Evolutionary conservation across 2,888 invertebrate genomes (phyloP), one percentile per base, ranked within the genome.

Genomic region (Cartodere bifasciata): DNA sequence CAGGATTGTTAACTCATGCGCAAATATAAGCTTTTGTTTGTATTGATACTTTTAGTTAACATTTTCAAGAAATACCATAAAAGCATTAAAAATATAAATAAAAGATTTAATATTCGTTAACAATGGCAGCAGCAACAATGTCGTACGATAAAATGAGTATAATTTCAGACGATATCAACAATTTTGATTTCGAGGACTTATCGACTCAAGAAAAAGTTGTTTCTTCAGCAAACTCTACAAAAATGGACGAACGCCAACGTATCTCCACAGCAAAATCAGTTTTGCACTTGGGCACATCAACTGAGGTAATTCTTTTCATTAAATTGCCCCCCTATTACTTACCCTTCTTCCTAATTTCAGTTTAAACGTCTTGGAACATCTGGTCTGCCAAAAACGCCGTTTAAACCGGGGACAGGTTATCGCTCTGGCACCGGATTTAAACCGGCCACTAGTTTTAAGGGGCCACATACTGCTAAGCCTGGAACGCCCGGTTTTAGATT

Each of bases 221-320:
- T n/a, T n/a, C n/a, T n/a, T n/a, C n/a, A n/a, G n/a, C n/a, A n/a
- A n/a, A n/a, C n/a, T n/a, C n/a, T n/a, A n/a, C n/a, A n/a, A 12
- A 35, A 43, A 36, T 40, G 12, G 22, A 41, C 15, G 47, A 48
- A 13, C 46, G 48, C 40, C 31, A 43, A 15, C 40, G 53, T 31
- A 30, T 53, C 28, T 48, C 52, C 6, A 53, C 64, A 16, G 61
- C 65, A 7, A 68, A 65, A 46, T 65, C 67, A 13, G 62, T 66
- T 6, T 66, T 68, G 64, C 60, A 69, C 36, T 53, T 70, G 24
- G 68, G 68, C 37, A 67, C 70, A 21, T 61, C 69, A 11, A 63
- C 65, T 13, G 68, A 68, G 45, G 70, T 70, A 57, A 55, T 53
- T n/a, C n/a, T n/a, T n/a, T 50, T 17, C 28, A 14, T 28, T 16